These are phyloP conservation scores for Ridgeia piscesae DNA, from an alignment of 1,140 invertebrate genomes.

Conservation along the genomic window DNA sequence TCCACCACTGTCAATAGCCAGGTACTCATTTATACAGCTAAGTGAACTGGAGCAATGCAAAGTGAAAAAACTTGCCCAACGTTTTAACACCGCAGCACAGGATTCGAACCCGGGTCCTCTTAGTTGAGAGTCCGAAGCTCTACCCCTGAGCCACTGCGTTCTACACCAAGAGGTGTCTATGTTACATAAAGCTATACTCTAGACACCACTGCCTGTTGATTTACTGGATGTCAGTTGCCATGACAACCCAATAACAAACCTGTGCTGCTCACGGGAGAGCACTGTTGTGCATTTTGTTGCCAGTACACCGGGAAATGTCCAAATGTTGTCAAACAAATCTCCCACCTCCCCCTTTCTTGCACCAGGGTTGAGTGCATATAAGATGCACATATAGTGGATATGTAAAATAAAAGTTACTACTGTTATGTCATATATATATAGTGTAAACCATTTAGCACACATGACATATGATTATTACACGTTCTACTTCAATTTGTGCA, in stretches of 20 bases:
- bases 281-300: not conserved
- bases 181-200: not conserved
- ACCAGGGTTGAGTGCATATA: too few species aligned
- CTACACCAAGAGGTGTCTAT: not conserved
- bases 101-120: too few species aligned
- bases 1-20: too few species aligned
- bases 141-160: not conserved
- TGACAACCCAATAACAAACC: conserved; percentile 14
- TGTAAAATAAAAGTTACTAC: not conserved
- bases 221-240: conserved; percentile 25
- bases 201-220: conserved; percentile 31
- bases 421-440: not conserved
- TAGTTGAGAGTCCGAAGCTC: not conserved
- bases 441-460: too few species aligned
- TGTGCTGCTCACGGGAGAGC: not conserved
- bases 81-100: too few species aligned
- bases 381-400: too few species aligned
- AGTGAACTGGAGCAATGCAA: too few species aligned
- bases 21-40: too few species aligned
- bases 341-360: too few species aligned
- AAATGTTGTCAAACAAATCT: not conserved
- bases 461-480: too few species aligned
- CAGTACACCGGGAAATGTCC: not conserved
- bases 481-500: too few species aligned
- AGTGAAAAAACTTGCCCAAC: too few species aligned